Evolutionary conservation across 2,888 invertebrate species (phyloP).

Genomic region (Ctenicera cuprea): DNA sequence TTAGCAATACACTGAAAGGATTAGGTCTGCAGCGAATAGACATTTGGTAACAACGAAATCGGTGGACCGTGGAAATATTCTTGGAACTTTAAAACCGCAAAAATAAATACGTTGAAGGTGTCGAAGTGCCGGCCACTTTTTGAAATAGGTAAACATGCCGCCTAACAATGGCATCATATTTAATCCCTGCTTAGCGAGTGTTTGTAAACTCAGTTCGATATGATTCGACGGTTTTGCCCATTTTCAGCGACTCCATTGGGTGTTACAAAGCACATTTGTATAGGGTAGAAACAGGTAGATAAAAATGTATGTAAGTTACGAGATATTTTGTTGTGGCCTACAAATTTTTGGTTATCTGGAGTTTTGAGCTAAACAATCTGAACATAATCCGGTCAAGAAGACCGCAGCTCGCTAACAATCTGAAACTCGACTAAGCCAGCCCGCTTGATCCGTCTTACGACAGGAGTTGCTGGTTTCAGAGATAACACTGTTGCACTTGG

Average conservation of each 20-base stretch:
- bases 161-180: slow-evolving; percentile 55
- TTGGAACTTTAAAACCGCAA: slow-evolving; percentile 35
- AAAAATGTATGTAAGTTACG: background rate
- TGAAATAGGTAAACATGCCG: slow-evolving; percentile 47
- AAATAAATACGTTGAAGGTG: slow-evolving; percentile 51
- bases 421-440: slow-evolving; percentile 58
- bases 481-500: slow-evolving; percentile 59
- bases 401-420: slow-evolving; percentile 57
- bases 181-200: slow-evolving; percentile 52
- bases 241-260: slow-evolving; percentile 38
- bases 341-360: slow-evolving; percentile 38
- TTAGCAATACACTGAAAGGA: slow-evolving; percentile 56
- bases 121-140: slow-evolving; percentile 52
- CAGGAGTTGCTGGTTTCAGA: slow-evolving; percentile 58
- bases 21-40: slow-evolving; percentile 37
- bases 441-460: slow-evolving; percentile 59
- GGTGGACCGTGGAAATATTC: slow-evolving; percentile 43
- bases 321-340: slow-evolving; percentile 28
- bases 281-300: background rate
- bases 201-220: slow-evolving; percentile 56
- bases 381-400: slow-evolving; percentile 52
- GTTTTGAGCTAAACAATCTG: slow-evolving; percentile 35
- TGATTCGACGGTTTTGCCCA: slow-evolving; percentile 47
- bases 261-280: slow-evolving; percentile 29
- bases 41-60: slow-evolving; percentile 36